Conservation (phyloP, 1,140 invertebrate species). For the Magallana angulata region DNA sequence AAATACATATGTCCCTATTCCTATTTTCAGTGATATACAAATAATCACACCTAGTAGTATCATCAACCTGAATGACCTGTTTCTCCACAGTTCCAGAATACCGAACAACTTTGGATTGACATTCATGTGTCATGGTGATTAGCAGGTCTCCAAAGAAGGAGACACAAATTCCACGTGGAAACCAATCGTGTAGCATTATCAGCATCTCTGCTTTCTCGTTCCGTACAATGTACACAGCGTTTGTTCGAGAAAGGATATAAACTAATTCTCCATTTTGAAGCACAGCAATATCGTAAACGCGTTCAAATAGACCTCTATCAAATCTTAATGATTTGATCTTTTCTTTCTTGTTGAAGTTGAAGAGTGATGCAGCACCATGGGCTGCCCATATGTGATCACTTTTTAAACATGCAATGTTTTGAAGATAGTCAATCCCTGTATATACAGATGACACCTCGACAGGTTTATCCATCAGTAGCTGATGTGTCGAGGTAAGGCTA, state of each 20-base stretch:
- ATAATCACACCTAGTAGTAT: not conserved
- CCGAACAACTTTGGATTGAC: not conserved
- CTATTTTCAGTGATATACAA: not conserved
- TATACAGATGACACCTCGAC: not conserved
- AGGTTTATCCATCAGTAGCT: not conserved
- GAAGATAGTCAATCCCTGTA: not conserved
- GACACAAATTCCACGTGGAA: not conserved
- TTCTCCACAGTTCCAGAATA: not conserved
- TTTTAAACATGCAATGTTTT: not conserved
- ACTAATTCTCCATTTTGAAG: not conserved
- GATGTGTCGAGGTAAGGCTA: not conserved
- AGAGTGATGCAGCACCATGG: not conserved
- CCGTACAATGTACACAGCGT: not conserved
- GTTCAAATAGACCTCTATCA: not conserved
- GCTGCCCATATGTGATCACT: not conserved
- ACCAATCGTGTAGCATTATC: not conserved
- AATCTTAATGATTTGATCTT: not conserved
- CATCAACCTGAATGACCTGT: constrained; percentile 13
- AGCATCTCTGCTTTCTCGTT: not conserved
- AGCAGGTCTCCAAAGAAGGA: not conserved
- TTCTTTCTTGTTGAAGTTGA: not conserved
- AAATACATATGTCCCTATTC: not conserved
- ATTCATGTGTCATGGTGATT: not conserved
- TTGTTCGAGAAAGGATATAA: not conserved
- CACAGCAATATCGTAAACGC: not conserved